Percentiles rank a stretch among this genome's conserved stretches.
Evolutionary conservation across 2,888 invertebrate species (phyloP).

Genomic region (Augiades crinisus): DNA sequence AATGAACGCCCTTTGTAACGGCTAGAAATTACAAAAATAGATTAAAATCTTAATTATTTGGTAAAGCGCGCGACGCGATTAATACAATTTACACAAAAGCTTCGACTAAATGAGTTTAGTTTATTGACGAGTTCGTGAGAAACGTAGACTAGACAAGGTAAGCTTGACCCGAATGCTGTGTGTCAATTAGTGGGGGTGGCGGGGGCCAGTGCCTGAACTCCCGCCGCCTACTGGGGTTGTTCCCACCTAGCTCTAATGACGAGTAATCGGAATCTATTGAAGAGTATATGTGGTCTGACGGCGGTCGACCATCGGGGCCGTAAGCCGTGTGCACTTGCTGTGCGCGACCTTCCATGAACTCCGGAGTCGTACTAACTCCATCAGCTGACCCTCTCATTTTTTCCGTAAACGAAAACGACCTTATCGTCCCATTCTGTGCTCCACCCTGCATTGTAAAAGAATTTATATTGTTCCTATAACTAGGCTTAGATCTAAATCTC

Average conservation of each 20-base stretch:
- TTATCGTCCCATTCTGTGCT: conserved; percentile 81
- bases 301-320: conserved; percentile 84
- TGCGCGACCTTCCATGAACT: conserved; percentile 59
- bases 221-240: conserved; percentile 66
- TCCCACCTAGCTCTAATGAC: conserved; percentile 86
- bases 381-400: conserved; percentile 65
- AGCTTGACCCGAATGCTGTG: conserved; percentile 72
- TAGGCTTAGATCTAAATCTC: conserved; percentile 67
- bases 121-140: conserved; percentile 47
- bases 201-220: conserved; percentile 75
- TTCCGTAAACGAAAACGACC: conserved; percentile 82
- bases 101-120: conserved; percentile 62
- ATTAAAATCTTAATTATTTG: conserved; percentile 75
- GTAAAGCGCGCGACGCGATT: conserved; percentile 73
- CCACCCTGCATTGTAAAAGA: conserved; percentile 89
- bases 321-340: conserved; percentile 69
- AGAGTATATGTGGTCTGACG: conserved; percentile 94
- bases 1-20: conserved; percentile 64
- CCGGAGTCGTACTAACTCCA: conserved; percentile 84
- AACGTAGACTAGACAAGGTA: conserved; percentile 76
- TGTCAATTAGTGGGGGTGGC: conserved; percentile 67
- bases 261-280: conserved; percentile 95
- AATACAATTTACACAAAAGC: conserved; percentile 75
- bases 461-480: conserved; percentile 90
- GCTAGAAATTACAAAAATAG: conserved; percentile 78